Evolutionary conservation across 2,113 vertebrate species (phyloP).

Genomic region (Silurus meridionalis): DNA sequence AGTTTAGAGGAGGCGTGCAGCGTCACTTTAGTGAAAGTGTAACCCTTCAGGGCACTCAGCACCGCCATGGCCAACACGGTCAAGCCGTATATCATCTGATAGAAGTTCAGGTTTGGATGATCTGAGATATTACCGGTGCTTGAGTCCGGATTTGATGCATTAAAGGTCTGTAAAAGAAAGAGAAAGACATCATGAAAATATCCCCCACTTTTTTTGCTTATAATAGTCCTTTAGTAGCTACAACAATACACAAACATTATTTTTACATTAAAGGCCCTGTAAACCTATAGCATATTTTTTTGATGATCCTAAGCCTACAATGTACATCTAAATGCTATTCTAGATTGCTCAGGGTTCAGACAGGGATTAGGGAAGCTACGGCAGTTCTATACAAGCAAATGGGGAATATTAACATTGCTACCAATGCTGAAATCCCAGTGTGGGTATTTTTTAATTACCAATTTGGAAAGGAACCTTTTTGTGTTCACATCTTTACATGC

Average conservation of each 20-base stretch:
- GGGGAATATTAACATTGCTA: background rate
- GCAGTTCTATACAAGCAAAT: background rate
- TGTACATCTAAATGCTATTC: background rate
- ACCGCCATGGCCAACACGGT: slow-evolving; percentile 56
- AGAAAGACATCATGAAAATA: background rate
- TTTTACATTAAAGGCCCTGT: background rate
- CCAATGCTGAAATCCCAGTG: background rate
- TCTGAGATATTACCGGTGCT: slow-evolving; percentile 55
- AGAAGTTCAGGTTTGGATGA: slow-evolving; percentile 66
- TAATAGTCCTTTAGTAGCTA: background rate
- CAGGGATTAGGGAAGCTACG: background rate
- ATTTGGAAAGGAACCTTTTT: background rate
- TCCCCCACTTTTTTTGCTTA: background rate
- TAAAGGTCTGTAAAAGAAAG: slow-evolving; percentile 8
- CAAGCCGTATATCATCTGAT: slow-evolving; percentile 68
- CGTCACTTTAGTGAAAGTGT: slow-evolving; percentile 72
- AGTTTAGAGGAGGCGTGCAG: slow-evolving; percentile 70
- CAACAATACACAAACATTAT: background rate
- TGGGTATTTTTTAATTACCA: background rate
- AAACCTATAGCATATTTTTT: background rate
- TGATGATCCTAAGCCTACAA: background rate
- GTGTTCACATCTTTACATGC: background rate
- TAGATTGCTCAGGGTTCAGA: background rate
- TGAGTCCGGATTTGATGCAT: background rate
- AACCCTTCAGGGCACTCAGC: slow-evolving; percentile 66